These are phyloP conservation scores for Drosophila miranda DNA, from an alignment of 1,140 invertebrate genomes.

Conservation along the genomic window DNA sequence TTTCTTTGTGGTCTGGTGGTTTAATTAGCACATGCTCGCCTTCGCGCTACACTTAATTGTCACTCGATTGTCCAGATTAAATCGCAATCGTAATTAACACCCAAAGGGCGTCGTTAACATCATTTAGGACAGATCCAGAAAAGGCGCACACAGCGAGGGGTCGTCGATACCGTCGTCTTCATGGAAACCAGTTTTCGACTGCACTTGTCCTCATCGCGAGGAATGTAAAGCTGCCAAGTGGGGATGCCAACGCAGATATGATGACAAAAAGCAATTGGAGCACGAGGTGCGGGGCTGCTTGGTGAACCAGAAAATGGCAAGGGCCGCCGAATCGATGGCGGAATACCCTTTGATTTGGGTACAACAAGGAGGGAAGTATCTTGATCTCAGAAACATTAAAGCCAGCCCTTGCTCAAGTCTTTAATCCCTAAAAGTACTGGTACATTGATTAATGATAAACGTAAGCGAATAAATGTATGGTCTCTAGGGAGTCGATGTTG, in stretches of 20 bases:
- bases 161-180: slow-evolving; percentile 22
- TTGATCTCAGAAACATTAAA: too few species aligned
- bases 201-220: slow-evolving; percentile 24
- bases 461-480: not conserved
- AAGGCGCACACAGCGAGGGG: slow-evolving; percentile 43
- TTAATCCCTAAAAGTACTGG: not conserved
- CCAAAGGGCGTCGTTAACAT: slow-evolving; percentile 80
- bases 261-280: slow-evolving; percentile 51
- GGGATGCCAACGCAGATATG: slow-evolving; percentile 42
- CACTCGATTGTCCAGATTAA: slow-evolving; percentile 75
- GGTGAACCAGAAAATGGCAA: not conserved
- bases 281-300: slow-evolving; percentile 28
- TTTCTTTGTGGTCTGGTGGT: slow-evolving; percentile 42
- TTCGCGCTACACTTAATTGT: slow-evolving; percentile 60
- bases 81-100: slow-evolving; percentile 76
- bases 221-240: slow-evolving; percentile 30
- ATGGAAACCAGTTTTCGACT: slow-evolving; percentile 54
- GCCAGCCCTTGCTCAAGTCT: too few species aligned
- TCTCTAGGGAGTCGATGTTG: too few species aligned
- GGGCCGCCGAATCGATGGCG: not conserved
- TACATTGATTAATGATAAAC: not conserved
- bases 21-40: slow-evolving; percentile 67
- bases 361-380: not conserved
- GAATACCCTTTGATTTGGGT: slow-evolving; percentile 17
- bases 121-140: slow-evolving; percentile 64